These are phyloP conservation scores for Dipodomys stephensi DNA, from an alignment of 2,113 vertebrate genomes.

Conservation along the genomic window DNA sequence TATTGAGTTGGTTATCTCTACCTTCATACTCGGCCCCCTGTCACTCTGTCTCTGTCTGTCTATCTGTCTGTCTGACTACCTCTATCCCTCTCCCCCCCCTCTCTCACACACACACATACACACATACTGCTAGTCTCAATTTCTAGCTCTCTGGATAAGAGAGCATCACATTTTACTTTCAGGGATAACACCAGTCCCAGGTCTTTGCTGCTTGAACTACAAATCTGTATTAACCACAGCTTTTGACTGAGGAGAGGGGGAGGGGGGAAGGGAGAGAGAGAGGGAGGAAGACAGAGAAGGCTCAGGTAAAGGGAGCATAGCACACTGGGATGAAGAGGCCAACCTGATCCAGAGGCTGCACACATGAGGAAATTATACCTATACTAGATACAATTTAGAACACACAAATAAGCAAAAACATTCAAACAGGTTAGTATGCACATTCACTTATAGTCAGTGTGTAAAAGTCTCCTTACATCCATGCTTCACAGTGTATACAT, in stretches of 20 bases:
- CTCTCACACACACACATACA: no score
- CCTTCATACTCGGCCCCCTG: neutral
- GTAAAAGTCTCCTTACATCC: neutral
- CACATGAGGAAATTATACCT: neutral
- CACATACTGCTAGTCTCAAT: neutral
- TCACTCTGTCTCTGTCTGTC: no score
- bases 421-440: neutral
- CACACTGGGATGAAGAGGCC: no score
- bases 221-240: neutral
- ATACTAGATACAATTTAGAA: neutral
- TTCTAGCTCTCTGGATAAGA: neutral
- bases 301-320: neutral
- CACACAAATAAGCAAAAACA: neutral
- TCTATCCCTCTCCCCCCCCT: no score
- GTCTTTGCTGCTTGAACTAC: neutral
- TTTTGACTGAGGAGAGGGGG: no score
- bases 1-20: neutral
- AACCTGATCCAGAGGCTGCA: no score
- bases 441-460: neutral
- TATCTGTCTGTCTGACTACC: no score
- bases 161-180: neutral
- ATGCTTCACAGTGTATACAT: neutral
- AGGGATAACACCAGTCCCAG: neutral
- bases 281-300: accelerated
- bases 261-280: neutral